Evolutionary conservation across 2,888 invertebrate species (phyloP), one percentile per base, ranked within the genome.

Genomic region (Cetonia aurata): DNA sequence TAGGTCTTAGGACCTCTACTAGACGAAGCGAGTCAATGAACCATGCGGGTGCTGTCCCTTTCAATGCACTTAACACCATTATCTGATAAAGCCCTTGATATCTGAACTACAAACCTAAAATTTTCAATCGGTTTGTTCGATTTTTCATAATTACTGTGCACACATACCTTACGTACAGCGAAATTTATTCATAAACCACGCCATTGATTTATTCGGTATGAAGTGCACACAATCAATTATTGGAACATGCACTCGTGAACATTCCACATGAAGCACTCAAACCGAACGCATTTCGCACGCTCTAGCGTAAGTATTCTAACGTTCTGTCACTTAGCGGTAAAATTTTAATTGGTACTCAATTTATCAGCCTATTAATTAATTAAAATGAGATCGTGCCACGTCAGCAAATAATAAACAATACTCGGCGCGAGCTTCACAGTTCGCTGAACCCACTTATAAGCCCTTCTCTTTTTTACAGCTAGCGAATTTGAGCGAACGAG

Each of bases 301-400:
- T 37, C 37, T 37, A 37, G 37, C 25, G 52, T 52, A 19, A 25
- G 12, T 52, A 52, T 52, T 19, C 52, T 37, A 37, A 56, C 15
- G 37, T 13, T 33, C 55, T 56, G 55, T 37, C 55, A 56, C 33
- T 56, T 9, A 15, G 13, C 55, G 33, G 33, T 56, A 13, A 56
- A 56, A 56, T 56, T 56, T 56, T 37, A 56, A 56, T 56, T 56
- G 37, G 37, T 33, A 56, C 55, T 56, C 55, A 15, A 56, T 37
- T 56, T 56, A 37, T 13, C 55, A 13, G 10, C 55, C 37, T 37
- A 37, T 8, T 37, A 37, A 56, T 56, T 56, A 56, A 56, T 56
- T 56, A 56, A 13, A 56, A 37, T 37, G 55, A 13, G 37, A n/a
- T 13, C 2, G 33, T 56, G 55, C 55, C 9, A 13, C 33, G 55